Conservation (phyloP, 2,888 invertebrate genomes). For the Lasius platythorax region DNA sequence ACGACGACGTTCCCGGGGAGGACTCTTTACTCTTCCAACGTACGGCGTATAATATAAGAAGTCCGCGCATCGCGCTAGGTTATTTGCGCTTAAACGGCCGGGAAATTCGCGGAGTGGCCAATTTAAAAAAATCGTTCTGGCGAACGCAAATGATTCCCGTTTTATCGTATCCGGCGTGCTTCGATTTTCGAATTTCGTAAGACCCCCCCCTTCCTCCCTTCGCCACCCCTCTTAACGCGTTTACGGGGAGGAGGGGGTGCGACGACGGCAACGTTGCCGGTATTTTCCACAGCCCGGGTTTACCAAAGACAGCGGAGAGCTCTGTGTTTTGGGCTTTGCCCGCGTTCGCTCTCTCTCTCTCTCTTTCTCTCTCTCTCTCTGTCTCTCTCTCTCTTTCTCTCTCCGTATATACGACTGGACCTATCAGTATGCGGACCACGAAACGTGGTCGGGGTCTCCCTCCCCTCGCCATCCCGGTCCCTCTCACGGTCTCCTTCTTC, state of each 20-base stretch:
- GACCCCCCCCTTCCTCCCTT: background rate
- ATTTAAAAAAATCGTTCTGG: slow-evolving; percentile 58
- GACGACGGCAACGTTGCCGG: slow-evolving; percentile 60
- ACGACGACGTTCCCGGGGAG: slow-evolving; percentile 6
- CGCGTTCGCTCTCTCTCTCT: slow-evolving; percentile 46
- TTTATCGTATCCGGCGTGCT: slow-evolving; percentile 35
- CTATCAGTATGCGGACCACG: slow-evolving; percentile 86
- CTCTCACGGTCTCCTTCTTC: slow-evolving; percentile 60
- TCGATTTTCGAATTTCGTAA: slow-evolving; percentile 54
- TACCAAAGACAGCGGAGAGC: slow-evolving; percentile 76
- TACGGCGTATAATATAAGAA: slow-evolving; percentile 24
- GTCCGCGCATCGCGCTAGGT: background rate
- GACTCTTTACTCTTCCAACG: slow-evolving; percentile 10
- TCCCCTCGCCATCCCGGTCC: slow-evolving; percentile 61
- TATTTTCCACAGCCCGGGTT: slow-evolving; percentile 76
- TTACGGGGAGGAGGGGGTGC: background rate
- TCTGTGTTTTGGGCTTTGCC: slow-evolving; percentile 79
- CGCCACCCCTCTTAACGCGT: background rate
- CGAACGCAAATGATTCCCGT: slow-evolving; percentile 39
- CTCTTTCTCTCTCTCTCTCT: slow-evolving; percentile 29
- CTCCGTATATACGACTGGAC: slow-evolving; percentile 77
- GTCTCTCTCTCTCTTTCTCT: slow-evolving; percentile 50
- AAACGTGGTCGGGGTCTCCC: slow-evolving; percentile 76
- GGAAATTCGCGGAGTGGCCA: slow-evolving; percentile 3
- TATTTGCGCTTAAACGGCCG: slow-evolving; percentile 45